These are phyloP conservation scores for Palloptera scutellata DNA, from an alignment of 2,888 invertebrate species.

Conservation along the genomic window DNA sequence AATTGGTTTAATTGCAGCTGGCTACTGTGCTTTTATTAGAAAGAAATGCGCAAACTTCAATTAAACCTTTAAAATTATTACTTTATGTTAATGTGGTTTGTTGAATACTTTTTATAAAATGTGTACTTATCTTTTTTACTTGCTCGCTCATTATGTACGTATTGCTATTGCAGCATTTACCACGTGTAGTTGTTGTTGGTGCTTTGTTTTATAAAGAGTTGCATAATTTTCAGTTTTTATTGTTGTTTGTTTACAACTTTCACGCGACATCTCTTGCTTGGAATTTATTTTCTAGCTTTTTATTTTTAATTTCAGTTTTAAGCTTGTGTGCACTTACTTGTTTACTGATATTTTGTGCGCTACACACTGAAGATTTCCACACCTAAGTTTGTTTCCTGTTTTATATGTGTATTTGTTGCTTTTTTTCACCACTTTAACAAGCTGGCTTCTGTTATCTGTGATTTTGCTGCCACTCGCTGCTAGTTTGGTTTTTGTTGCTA, in stretches of 20 bases:
- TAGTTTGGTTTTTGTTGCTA: no score
- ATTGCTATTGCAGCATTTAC: background rate
- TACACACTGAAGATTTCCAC: no score
- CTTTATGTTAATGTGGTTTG: no score
- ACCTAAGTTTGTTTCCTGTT: background rate
- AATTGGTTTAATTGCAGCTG: no score
- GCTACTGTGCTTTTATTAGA: no score
- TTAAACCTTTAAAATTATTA: no score
- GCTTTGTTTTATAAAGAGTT: conserved; percentile 8
- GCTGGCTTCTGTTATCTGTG: background rate
- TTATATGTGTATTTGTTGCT: conserved; percentile 30
- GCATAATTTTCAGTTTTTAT: conserved; percentile 23
- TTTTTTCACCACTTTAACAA: background rate
- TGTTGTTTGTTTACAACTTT: conserved; percentile 27
- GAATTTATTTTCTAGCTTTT: conserved; percentile 24
- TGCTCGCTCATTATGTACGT: background rate
- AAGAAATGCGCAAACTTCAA: no score
- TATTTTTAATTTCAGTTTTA: conserved; percentile 12
- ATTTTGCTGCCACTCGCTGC: no score
- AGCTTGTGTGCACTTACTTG: conserved; percentile 15
- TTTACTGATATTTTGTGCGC: conserved; percentile 17
- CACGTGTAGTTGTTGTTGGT: background rate
- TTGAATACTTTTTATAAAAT: background rate
- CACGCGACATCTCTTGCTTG: conserved; percentile 31
- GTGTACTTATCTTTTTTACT: background rate